Evolutionary conservation across 35 echinoderm and acorn worm species (phyloP).

Genomic region (Heliocidaris erythrogramma): DNA sequence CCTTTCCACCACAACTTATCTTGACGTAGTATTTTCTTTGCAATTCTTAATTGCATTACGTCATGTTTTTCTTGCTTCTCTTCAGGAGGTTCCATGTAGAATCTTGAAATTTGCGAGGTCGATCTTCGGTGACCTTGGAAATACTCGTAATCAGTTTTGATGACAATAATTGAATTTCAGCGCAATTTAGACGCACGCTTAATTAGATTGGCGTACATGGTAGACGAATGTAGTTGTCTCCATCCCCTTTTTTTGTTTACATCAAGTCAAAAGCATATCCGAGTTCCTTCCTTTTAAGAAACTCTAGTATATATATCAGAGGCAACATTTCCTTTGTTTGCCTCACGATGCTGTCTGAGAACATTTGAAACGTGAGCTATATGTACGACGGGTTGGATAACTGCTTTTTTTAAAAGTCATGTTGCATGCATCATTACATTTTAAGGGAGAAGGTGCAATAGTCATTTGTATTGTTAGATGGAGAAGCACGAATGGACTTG

Average conservation of each 20-base stretch:
- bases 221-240: not conserved
- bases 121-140: not conserved
- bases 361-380: not conserved
- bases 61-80: not conserved
- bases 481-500: not conserved
- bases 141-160: slow-evolving; percentile 26
- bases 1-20: not conserved
- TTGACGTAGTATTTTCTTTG: not conserved
- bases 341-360: not conserved
- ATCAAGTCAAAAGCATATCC: not conserved
- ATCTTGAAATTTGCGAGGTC: not conserved
- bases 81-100: not conserved
- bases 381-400: not conserved
- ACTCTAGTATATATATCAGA: not conserved
- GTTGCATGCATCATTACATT: not conserved
- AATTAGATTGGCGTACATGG: slow-evolving; percentile 25
- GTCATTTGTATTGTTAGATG: not conserved
- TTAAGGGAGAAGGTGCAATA: not conserved
- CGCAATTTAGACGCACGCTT: slow-evolving; percentile 22
- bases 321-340: not conserved
- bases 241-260: not conserved
- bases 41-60: not conserved
- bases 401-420: not conserved
- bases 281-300: not conserved
- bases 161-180: slow-evolving; percentile 21